phyloP scores from a whole-genome alignment of 2,888 invertebrate genomes.

The Hetaerina titia region DNA sequence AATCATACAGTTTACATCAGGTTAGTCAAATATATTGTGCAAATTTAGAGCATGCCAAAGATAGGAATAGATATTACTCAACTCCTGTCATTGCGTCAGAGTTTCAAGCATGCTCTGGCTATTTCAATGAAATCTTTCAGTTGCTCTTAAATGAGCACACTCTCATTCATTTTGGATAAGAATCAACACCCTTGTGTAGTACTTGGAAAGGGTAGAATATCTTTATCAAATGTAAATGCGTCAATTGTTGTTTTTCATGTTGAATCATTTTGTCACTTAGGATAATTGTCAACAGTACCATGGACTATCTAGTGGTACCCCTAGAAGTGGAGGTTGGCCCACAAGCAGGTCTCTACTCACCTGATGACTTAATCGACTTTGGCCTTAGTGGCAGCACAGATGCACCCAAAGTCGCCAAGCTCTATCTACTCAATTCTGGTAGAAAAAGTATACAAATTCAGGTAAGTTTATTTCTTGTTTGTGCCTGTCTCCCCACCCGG shows the following conservation, averaged over 20 bases:
- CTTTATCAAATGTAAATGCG: no score
- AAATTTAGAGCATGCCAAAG: no score
- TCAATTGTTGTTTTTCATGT: conserved; percentile 55
- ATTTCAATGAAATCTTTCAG: no score
- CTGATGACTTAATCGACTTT: conserved; percentile 89
- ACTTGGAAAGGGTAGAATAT: no score
- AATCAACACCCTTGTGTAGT: no score
- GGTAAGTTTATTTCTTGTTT: conserved; percentile 76
- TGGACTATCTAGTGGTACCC: conserved; percentile 87
- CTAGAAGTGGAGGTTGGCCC: conserved; percentile 89
- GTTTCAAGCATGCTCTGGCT: no score
- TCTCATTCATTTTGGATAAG: no score
- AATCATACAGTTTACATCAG: conserved; percentile 92
- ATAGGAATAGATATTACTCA: no score
- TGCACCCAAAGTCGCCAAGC: conserved; percentile 81
- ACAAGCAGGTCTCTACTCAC: conserved; percentile 86
- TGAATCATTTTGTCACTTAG: conserved; percentile 75
- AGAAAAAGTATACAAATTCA: conserved; percentile 84
- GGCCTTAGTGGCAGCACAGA: conserved; percentile 88
- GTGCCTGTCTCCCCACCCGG: neutral
- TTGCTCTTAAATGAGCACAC: no score
- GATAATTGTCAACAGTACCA: conserved; percentile 85
- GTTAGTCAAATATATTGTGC: conserved; percentile 74
- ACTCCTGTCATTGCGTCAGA: no score
- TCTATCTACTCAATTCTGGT: conserved; percentile 85